These are phyloP conservation scores for Hirtodrosophila cameraria DNA, from an alignment of 2,888 invertebrate genomes.

Conservation along the genomic window DNA sequence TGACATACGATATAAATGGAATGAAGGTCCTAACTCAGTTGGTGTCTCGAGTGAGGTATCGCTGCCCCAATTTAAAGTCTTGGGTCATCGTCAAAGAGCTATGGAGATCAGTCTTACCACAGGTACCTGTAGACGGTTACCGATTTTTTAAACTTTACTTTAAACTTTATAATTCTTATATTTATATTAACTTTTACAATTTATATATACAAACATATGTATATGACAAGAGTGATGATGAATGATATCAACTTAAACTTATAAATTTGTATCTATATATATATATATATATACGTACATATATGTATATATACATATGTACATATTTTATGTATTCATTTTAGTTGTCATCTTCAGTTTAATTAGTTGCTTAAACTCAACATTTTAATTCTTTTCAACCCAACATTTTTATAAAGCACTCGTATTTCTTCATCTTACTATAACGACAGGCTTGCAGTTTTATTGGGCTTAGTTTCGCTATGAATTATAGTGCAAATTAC, in stretches of 20 bases:
- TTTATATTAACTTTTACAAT: conserved; percentile 35
- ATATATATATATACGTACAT: conserved; percentile 2
- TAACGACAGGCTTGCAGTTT: conserved; percentile 28
- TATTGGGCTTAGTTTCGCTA: conserved; percentile 17
- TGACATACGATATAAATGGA: conserved; percentile 99
- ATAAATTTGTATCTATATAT: conserved; percentile 29
- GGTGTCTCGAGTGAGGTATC: conserved; percentile 98
- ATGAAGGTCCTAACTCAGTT: conserved; percentile 97
- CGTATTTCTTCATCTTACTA: conserved; percentile 52
- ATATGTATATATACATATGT: conserved; percentile 13
- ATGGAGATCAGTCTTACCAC: conserved; percentile 98
- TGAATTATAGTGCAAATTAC: conserved; percentile 16
- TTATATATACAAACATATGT: conserved; percentile 20
- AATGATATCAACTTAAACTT: conserved; percentile 36
- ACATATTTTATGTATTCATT: too few species aligned
- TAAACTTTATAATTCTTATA: conserved; percentile 48
- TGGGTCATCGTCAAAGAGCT: conserved; percentile 97
- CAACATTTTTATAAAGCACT: conserved; percentile 53
- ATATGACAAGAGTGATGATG: conserved; percentile 40
- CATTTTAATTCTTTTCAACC: conserved; percentile 40
- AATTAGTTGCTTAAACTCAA: conserved; percentile 42
- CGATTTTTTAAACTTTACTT: conserved; percentile 81
- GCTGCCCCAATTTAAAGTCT: conserved; percentile 98
- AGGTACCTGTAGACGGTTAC: conserved; percentile 89
- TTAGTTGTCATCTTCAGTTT: conserved; percentile 45